Conservation (phyloP, 2,797 vertebrate genomes). For the Enteromius anoplus region DNA sequence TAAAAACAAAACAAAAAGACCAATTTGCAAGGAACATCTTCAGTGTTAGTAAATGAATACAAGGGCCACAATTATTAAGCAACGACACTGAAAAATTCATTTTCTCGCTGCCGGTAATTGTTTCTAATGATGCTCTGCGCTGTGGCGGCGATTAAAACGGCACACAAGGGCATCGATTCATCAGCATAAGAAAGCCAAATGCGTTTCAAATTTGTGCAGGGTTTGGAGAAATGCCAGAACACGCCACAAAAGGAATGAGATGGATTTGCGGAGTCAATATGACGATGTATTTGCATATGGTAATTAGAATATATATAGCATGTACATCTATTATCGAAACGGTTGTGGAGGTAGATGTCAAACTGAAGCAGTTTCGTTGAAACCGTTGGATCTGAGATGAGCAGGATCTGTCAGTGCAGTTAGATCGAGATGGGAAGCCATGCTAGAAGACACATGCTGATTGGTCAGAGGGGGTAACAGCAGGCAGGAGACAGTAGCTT, state of each 20-base stretch:
- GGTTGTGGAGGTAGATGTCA: slow-evolving; percentile 23
- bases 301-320: not conserved
- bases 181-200: slow-evolving; percentile 43
- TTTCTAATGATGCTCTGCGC: slow-evolving; percentile 35
- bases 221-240: slow-evolving; percentile 38
- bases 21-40: slow-evolving; percentile 57
- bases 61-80: slow-evolving; percentile 29
- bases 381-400: slow-evolving; percentile 36
- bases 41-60: slow-evolving; percentile 51
- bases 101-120: slow-evolving; percentile 20
- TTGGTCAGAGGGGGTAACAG: slow-evolving; percentile 45
- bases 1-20: not conserved
- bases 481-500: slow-evolving; percentile 51
- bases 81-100: not conserved
- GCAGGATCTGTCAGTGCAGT: slow-evolving; percentile 34
- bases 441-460: slow-evolving; percentile 59
- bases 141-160: not conserved
- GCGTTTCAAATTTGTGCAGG: slow-evolving; percentile 18
- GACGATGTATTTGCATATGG: slow-evolving; percentile 18
- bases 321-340: slow-evolving; percentile 1
- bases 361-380: slow-evolving; percentile 49
- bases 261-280: slow-evolving; percentile 14
- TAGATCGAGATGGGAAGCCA: slow-evolving; percentile 47
- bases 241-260: slow-evolving; percentile 25
- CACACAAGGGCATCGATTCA: slow-evolving; percentile 48